Percentiles rank a stretch among this genome's conserved stretches.
Conservation (phyloP, 2,888 invertebrate genomes). For the Neelides folsomi region DNA sequence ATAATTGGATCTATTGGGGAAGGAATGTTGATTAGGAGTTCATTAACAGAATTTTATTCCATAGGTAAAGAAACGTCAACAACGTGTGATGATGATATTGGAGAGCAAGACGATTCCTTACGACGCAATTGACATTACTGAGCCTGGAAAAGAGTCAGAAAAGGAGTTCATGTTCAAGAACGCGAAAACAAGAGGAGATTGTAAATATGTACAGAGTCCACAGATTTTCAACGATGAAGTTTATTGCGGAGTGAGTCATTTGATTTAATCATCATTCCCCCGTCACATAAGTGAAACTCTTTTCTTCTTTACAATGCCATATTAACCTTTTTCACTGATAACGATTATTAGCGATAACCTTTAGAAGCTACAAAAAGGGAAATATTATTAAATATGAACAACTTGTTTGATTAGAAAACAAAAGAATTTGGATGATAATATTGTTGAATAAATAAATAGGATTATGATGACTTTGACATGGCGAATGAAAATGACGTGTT, state of each 20-base stretch:
- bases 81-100: slow-evolving; percentile 81
- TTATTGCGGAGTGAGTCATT: slow-evolving; percentile 70
- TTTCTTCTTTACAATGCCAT: no score
- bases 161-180: slow-evolving; percentile 87
- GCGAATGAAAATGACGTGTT: slow-evolving; percentile 81
- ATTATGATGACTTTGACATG: slow-evolving; percentile 82
- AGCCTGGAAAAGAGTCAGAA: slow-evolving; percentile 74
- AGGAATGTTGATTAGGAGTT: no score
- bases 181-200: slow-evolving; percentile 44
- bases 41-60: no score
- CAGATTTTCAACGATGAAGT: slow-evolving; percentile 86
- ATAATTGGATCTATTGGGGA: no score
- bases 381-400: no score
- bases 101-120: slow-evolving; percentile 82
- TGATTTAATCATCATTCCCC: neutral
- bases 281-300: neutral
- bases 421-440: slow-evolving; percentile 84
- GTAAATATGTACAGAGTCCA: slow-evolving; percentile 73
- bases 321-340: no score
- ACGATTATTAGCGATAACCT: no score
- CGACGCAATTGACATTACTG: slow-evolving; percentile 84
- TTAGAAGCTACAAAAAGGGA: no score
- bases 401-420: no score
- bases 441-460: no score
- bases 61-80: slow-evolving; percentile 91